Conservation (phyloP, 1,140 invertebrate species). For the Amyelois transitella region DNA sequence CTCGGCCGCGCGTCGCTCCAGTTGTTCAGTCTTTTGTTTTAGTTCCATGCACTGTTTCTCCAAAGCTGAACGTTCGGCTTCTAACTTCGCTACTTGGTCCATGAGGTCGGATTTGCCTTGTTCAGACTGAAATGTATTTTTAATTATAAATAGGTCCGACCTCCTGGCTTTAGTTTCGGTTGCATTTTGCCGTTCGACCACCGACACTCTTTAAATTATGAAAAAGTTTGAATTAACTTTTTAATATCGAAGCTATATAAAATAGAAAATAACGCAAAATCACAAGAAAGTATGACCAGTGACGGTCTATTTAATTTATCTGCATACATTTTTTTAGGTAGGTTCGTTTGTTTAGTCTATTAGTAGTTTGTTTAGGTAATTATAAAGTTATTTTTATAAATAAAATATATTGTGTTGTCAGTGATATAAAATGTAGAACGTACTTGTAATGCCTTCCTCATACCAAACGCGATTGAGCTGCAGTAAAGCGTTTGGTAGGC, state of each 20-base stretch:
- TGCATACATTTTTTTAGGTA: too few species aligned
- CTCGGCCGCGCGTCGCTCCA: conserved; percentile 89
- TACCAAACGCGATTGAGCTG: conserved; percentile 97
- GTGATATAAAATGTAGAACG: not conserved
- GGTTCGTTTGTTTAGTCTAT: too few species aligned
- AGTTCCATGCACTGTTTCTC: conserved; percentile 88
- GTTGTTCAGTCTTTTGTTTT: conserved; percentile 88
- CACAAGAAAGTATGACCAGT: too few species aligned
- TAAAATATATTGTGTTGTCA: not conserved
- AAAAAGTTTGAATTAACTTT: too few species aligned
- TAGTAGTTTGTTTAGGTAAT: too few species aligned
- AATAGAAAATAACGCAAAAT: too few species aligned
- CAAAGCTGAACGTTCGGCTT: conserved; percentile 82
- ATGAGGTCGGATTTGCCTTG: conserved; percentile 78
- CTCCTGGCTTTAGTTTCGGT: not conserved
- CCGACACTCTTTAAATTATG: too few species aligned
- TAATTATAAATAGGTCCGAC: not conserved
- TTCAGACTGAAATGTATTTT: conserved; percentile 60
- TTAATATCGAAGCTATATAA: too few species aligned
- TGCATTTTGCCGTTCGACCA: too few species aligned
- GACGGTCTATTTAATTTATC: too few species aligned
- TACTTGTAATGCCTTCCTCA: conserved; percentile 96
- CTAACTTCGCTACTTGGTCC: conserved; percentile 76
- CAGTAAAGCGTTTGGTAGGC: conserved; percentile 96
- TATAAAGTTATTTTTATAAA: too few species aligned